These are phyloP conservation scores for Agonopterix alstromeriana DNA, from an alignment of 2,888 invertebrate species.

Conservation along the genomic window DNA sequence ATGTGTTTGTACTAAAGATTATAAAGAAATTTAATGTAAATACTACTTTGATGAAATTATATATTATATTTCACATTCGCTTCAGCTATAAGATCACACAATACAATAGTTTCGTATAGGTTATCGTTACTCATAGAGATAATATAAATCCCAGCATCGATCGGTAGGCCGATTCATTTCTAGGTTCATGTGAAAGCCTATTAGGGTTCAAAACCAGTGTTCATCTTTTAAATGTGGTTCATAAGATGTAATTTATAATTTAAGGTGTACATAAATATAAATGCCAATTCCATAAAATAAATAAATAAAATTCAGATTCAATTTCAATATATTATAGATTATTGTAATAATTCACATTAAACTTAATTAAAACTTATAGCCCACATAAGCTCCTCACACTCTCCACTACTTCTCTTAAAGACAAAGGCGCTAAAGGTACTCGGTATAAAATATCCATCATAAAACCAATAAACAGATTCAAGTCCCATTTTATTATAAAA, in stretches of 20 bases:
- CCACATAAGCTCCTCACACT: conserved; percentile 74
- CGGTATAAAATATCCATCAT: conserved; percentile 75
- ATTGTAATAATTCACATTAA: conserved; percentile 77
- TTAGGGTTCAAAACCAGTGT: neutral
- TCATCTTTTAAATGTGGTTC: neutral
- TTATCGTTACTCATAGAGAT: too few relatives aligned
- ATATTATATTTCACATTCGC: neutral
- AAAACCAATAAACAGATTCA: conserved; percentile 77
- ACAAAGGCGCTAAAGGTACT: conserved; percentile 74
- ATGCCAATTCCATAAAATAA: conserved; percentile 71
- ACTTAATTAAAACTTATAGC: conserved; percentile 74
- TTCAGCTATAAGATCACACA: neutral
- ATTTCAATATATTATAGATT: conserved; percentile 77
- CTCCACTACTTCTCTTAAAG: conserved; percentile 64
- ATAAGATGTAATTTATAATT: conserved; percentile 3
- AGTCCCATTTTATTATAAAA: conserved; percentile 77
- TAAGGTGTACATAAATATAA: conserved; percentile 42
- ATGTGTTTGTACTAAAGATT: too few relatives aligned
- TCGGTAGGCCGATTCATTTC: conserved; percentile 3
- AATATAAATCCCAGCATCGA: neutral
- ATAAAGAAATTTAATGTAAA: too few relatives aligned
- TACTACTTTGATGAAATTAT: too few relatives aligned
- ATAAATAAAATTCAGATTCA: conserved; percentile 73
- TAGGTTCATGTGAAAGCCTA: conserved; percentile 6
- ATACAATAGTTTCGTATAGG: too few relatives aligned